phyloP scores from a whole-genome alignment of 2,113 vertebrate species.

The Balaeniceps rex region DNA sequence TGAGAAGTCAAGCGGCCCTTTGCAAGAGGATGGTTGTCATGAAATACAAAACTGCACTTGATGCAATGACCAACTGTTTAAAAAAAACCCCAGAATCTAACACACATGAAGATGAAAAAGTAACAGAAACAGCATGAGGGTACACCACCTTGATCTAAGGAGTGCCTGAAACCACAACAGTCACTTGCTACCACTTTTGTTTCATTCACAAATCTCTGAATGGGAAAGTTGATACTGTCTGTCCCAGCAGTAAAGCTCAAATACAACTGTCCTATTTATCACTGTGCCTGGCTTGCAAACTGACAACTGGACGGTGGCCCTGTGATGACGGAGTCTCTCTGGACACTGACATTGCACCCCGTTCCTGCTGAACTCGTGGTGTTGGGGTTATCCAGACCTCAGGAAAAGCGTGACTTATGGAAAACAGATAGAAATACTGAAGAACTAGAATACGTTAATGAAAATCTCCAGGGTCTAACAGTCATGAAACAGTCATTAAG shows the following conservation, averaged over 20 bases:
- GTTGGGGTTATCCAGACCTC: neutral
- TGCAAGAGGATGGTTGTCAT: neutral
- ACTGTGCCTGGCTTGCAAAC: accelerated
- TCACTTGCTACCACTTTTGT: neutral
- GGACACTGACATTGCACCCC: accelerated
- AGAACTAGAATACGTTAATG: neutral
- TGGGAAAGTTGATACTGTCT: neutral
- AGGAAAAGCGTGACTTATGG: neutral
- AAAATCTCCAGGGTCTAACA: neutral
- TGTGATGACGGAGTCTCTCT: neutral
- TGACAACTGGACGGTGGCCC: neutral
- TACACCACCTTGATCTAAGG: neutral
- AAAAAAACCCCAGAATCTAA: neutral
- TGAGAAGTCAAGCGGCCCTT: neutral
- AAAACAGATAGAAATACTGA: neutral
- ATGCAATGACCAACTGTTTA: neutral
- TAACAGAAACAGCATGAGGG: neutral
- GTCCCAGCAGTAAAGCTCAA: neutral
- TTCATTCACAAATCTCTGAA: neutral
- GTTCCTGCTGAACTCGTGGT: neutral
- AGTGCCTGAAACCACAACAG: neutral
- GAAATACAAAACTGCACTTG: neutral
- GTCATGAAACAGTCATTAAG: neutral
- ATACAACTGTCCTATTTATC: neutral
- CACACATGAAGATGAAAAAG: neutral